Evolutionary conservation across 1,140 invertebrate genomes (phyloP).

Genomic region (Brachionus paranguensis): DNA sequence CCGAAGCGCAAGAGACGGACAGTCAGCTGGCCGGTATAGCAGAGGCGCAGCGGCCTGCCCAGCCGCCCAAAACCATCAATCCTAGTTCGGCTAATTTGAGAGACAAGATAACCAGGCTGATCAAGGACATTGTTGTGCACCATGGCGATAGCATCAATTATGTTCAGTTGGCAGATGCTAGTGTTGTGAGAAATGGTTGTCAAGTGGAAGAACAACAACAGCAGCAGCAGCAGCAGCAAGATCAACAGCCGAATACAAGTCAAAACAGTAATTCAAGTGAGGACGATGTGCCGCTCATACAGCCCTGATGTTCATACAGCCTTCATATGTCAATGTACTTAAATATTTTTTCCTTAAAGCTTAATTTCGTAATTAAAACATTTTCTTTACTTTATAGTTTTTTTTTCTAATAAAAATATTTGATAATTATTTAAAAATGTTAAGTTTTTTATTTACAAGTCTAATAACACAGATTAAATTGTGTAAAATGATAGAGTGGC

Average conservation of each 20-base stretch:
- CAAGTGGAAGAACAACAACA: neutral
- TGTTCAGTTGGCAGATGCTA: slow-evolving; percentile 14
- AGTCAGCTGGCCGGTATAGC: neutral
- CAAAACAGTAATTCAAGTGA: slow-evolving; percentile 10
- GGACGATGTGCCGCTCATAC: neutral
- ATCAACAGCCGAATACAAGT: neutral
- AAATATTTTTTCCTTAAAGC: neutral
- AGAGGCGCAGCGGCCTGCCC: neutral
- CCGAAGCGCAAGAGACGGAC: neutral
- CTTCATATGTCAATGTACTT: neutral
- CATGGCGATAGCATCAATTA: slow-evolving; percentile 36
- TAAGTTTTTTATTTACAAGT: no score
- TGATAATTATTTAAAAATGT: no score
- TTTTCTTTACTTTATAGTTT: neutral
- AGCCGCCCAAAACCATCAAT: neutral
- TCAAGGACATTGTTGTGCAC: slow-evolving; percentile 37
- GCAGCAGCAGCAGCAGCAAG: neutral
- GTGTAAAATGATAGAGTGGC: no score
- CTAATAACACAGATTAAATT: neutral
- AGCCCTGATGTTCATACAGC: neutral
- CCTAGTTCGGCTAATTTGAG: neutral
- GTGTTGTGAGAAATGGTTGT: neutral
- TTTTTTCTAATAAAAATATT: neutral
- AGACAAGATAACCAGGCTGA: neutral
- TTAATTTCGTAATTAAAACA: neutral